Conservation (phyloP, 1,140 invertebrate species). For the Lordiphosa stackelbergi region DNA sequence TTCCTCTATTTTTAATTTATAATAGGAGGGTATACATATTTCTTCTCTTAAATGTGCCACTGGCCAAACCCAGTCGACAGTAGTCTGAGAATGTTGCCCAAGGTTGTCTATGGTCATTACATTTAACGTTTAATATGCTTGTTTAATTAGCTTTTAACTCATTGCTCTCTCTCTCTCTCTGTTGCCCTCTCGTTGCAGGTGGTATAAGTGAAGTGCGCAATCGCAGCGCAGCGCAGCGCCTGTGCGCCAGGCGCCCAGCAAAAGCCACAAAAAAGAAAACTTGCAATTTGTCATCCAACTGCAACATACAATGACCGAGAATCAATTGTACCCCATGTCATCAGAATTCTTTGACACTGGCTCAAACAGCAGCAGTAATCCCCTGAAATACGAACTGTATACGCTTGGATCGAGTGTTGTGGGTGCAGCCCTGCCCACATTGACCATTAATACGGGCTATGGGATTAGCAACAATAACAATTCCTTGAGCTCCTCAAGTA, state of each 20-base stretch:
- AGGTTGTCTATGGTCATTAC: slow-evolving; percentile 33
- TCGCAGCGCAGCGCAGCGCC: slow-evolving; percentile 30
- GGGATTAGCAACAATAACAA: slow-evolving; percentile 33
- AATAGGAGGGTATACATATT: too few species aligned
- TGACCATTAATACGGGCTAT: slow-evolving; percentile 57
- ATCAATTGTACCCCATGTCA: slow-evolving; percentile 75
- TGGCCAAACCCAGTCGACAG: slow-evolving; percentile 19
- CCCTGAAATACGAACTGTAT: slow-evolving; percentile 70
- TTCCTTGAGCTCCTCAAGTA: slow-evolving; percentile 67
- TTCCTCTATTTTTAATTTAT: too few species aligned
- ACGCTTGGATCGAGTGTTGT: slow-evolving; percentile 51
- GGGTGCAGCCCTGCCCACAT: slow-evolving; percentile 50
- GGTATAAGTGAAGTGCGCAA: slow-evolving; percentile 38
- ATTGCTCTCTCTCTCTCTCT: slow-evolving; percentile 1
- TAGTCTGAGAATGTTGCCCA: slow-evolving; percentile 20
- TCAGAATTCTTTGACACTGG: slow-evolving; percentile 76
- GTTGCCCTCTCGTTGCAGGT: slow-evolving; percentile 37
- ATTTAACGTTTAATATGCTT: slow-evolving; percentile 28
- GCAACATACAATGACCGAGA: slow-evolving; percentile 63
- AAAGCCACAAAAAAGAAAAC: not conserved
- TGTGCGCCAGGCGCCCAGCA: slow-evolving; percentile 40
- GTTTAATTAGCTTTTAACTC: slow-evolving; percentile 23
- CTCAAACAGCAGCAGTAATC: slow-evolving; percentile 74
- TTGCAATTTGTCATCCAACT: not conserved
- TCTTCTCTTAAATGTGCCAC: not conserved